These are phyloP conservation scores for Ptychochromis oligacanthus DNA, from an alignment of 2,113 vertebrate genomes.

Conservation along the genomic window DNA sequence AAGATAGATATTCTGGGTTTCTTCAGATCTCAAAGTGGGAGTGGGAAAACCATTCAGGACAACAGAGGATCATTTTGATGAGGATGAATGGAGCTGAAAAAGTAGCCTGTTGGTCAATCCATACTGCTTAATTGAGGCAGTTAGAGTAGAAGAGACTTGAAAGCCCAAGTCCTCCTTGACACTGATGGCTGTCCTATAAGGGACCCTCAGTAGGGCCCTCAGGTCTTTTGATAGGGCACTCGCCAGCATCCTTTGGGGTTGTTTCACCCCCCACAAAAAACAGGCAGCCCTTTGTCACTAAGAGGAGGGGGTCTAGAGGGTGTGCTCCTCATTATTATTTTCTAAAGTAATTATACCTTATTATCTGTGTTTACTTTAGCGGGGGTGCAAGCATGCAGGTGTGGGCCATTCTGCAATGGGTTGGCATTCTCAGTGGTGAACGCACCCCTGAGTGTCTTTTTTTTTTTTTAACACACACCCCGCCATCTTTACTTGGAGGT, in stretches of 20 bases:
- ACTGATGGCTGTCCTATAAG: constrained; percentile 68
- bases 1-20: neutral
- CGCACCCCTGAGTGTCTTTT: constrained; percentile 84
- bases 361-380: constrained; percentile 98
- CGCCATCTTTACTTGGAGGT: constrained; percentile 83
- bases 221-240: constrained; percentile 76
- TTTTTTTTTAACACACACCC: constrained; percentile 47
- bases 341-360: constrained; percentile 95
- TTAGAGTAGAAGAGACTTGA: constrained; percentile 63
- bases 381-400: constrained; percentile 90
- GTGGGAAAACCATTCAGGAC: constrained; percentile 5
- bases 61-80: constrained; percentile 57
- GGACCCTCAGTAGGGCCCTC: constrained; percentile 64
- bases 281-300: constrained; percentile 86
- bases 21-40: constrained; percentile 24
- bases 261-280: constrained; percentile 87
- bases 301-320: constrained; percentile 63
- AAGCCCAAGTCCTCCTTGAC: constrained; percentile 71
- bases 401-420: constrained; percentile 89
- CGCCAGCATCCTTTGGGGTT: constrained; percentile 79
- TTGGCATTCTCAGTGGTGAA: constrained; percentile 86
- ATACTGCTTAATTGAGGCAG: constrained; percentile 65
- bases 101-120: constrained; percentile 60
- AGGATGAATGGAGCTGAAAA: constrained; percentile 59
- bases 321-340: constrained; percentile 88